phyloP scores from a whole-genome alignment of 2,888 invertebrate species.

The Harpalus rubripes region DNA sequence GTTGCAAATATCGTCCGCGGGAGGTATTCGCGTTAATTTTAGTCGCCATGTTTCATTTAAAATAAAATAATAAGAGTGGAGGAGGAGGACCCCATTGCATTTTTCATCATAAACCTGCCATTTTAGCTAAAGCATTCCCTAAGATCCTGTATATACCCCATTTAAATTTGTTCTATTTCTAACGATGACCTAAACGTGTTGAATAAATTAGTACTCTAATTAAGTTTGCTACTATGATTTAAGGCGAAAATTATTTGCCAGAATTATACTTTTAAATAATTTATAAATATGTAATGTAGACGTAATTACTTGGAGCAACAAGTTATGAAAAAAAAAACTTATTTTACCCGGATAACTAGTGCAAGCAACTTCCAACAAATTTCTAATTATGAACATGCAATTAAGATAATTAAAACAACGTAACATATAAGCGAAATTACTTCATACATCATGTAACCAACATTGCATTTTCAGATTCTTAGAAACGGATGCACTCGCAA shows the following conservation, averaged over 20 bases:
- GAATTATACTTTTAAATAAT: background rate
- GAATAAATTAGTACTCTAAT: background rate
- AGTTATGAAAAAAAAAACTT: background rate
- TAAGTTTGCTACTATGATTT: background rate
- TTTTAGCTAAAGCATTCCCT: no score
- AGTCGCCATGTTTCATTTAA: no score
- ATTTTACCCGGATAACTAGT: conserved; percentile 37
- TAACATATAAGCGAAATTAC: conserved; percentile 18
- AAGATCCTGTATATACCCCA: no score
- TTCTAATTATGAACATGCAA: conserved; percentile 33
- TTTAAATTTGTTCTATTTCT: no score
- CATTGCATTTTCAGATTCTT: conserved; percentile 5
- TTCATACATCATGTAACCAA: conserved; percentile 11
- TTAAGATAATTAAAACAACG: conserved; percentile 30
- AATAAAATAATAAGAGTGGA: no score
- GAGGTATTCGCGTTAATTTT: no score
- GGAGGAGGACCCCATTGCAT: no score
- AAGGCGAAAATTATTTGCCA: background rate
- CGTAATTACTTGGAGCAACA: conserved; percentile 6
- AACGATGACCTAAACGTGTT: background rate
- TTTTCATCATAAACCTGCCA: no score
- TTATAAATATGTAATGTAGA: background rate
- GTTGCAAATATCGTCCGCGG: no score
- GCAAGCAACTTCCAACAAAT: conserved; percentile 12
- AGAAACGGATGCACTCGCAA: conserved; percentile 18